Conservation (phyloP, 2,888 invertebrate species). For the Liodrosophila aerea region DNA sequence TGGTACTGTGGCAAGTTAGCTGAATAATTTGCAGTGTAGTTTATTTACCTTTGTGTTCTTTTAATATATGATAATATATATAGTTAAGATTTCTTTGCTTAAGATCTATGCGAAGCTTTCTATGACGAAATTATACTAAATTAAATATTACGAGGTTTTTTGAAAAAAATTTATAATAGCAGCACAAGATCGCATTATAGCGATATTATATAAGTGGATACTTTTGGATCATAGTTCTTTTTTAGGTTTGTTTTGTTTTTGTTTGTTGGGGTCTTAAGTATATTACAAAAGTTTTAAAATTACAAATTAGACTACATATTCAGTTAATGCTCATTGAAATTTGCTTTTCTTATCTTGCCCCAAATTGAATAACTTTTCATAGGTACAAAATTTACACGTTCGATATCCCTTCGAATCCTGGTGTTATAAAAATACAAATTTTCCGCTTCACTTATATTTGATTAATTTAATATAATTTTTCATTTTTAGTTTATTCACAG, state of each 20-base stretch:
- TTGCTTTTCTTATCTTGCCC: slow-evolving; percentile 7
- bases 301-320: slow-evolving; percentile 54
- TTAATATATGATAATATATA: slow-evolving; percentile 32
- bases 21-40: slow-evolving; percentile 57
- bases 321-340: slow-evolving; percentile 23
- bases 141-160: slow-evolving; percentile 68
- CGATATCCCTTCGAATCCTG: slow-evolving; percentile 22
- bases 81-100: slow-evolving; percentile 64
- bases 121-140: slow-evolving; percentile 62
- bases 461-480: slow-evolving; percentile 3
- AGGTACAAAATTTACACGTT: slow-evolving; percentile 55
- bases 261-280: slow-evolving; percentile 25
- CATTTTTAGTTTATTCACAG: slow-evolving; percentile 60
- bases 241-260: slow-evolving; percentile 8
- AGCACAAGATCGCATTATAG: slow-evolving; percentile 29
- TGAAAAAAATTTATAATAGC: slow-evolving; percentile 47
- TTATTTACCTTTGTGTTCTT: slow-evolving; percentile 39
- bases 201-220: slow-evolving; percentile 33
- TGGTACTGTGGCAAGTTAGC: slow-evolving; percentile 68
- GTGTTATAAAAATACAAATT: slow-evolving; percentile 42
- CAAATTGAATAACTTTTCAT: slow-evolving; percentile 13
- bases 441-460: slow-evolving; percentile 37
- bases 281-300: slow-evolving; percentile 40
- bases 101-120: slow-evolving; percentile 32
- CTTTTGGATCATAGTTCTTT: slow-evolving; percentile 25